Percentiles rank a stretch among this genome's conserved stretches.
phyloP scores from a whole-genome alignment of 2,113 vertebrate species.

The Labeo rohita region DNA sequence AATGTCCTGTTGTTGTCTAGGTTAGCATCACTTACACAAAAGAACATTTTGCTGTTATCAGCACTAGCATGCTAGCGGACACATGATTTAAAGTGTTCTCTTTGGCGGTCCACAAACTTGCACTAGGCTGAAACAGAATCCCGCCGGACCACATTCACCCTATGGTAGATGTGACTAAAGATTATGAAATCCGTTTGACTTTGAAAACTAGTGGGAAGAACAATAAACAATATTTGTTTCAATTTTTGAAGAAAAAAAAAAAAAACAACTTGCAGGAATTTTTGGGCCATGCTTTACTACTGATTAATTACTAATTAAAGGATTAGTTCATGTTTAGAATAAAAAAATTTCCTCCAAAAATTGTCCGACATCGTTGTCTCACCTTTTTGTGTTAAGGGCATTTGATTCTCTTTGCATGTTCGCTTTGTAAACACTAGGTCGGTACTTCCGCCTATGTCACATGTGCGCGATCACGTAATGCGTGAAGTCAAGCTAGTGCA shows the following conservation, averaged over 20 bases:
- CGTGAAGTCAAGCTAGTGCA: too few relatives aligned
- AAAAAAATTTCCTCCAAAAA: too few relatives aligned
- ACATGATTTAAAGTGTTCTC: slow-evolving; percentile 25
- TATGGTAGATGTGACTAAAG: background rate
- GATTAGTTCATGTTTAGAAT: too few relatives aligned
- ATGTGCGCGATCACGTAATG: too few relatives aligned
- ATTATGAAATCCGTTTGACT: slow-evolving; percentile 3
- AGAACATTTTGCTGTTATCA: slow-evolving; percentile 35
- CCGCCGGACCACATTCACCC: background rate
- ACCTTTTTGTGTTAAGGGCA: too few relatives aligned
- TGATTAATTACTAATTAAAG: too few relatives aligned
- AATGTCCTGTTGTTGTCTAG: slow-evolving; percentile 46
- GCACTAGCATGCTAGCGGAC: slow-evolving; percentile 32
- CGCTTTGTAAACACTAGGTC: too few relatives aligned
- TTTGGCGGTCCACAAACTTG: background rate
- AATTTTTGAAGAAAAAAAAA: background rate
- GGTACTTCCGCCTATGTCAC: too few relatives aligned
- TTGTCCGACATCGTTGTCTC: too few relatives aligned
- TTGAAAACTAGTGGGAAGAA: background rate
- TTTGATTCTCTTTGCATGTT: too few relatives aligned
- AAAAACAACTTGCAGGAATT: background rate
- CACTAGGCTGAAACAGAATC: slow-evolving; percentile 28
- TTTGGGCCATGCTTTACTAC: too few relatives aligned
- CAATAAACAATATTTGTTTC: background rate
- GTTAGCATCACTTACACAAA: slow-evolving; percentile 53